Evolutionary conservation across 2,888 invertebrate species (phyloP), one percentile per base, ranked within the genome.

Genomic region (Griposia aprilina): DNA sequence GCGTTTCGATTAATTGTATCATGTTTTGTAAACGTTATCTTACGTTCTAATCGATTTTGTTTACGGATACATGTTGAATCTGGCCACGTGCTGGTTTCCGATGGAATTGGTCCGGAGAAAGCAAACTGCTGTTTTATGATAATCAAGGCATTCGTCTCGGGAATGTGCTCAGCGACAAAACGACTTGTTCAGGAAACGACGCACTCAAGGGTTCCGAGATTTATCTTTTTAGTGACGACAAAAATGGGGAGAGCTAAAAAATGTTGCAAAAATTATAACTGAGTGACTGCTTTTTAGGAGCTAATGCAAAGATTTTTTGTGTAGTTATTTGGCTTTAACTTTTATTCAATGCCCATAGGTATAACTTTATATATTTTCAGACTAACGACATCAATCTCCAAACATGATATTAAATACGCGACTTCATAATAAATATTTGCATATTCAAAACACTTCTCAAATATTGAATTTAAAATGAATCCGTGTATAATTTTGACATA

Each of bases 161-260:
- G 94, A 95, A 94, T 94, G 94, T 94, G 92, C 91, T 90, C 92
- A 89, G 93, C 95, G 96, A 96, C 97, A 96, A 96, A 97, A 93
- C 94, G 92, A 94, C 96, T 96, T 97, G 97, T 97, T 89, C 95
- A 94, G 97, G 97, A 97, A 94, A 91, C 92, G 93, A 92, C 92
- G 91, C 94, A 93, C 94, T 95, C 92, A 88, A 91, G 88, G 86
- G 89, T 81, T 90, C 90, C 83, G 85, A 92, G 91, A 94, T 93
- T 93, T 94, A 94, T 94, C 91, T 92, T 91, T 91, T 90, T 80
- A 82, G 80, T 85, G 86, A 69, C 36, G 63, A 20, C 20, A 69
- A 69, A 69, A 69, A 69, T n/a, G 36, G 69, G 69, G 69, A 83
- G 83, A 83, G 85, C 83, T 80, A 85, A 87, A 74, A 71, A 60